phyloP scores from a whole-genome alignment of 2,113 vertebrate species.

The Chamaetylas fuelleborni region DNA sequence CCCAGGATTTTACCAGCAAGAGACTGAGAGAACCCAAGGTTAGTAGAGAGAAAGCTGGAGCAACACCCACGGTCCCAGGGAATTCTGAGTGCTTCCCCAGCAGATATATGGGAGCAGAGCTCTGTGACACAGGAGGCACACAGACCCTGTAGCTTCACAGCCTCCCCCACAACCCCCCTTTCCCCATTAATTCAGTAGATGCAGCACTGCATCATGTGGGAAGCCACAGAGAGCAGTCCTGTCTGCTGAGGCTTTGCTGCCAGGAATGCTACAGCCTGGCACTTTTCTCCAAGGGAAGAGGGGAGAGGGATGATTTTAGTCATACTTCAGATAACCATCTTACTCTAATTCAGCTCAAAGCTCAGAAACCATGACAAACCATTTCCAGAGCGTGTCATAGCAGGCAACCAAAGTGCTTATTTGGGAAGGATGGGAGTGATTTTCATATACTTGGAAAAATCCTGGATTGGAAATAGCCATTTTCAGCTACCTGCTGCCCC shows the following conservation, averaged over 20 bases:
- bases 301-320: not conserved
- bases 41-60: too few relatives aligned
- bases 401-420: not conserved
- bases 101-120: too few relatives aligned
- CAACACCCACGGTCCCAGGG: too few relatives aligned
- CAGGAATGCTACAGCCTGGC: not conserved
- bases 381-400: not conserved
- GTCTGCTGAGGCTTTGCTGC: not conserved
- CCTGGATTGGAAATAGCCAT: not conserved
- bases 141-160: too few relatives aligned
- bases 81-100: too few relatives aligned
- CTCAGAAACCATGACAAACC: not conserved
- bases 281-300: not conserved
- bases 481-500: not conserved
- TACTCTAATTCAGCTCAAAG: not conserved
- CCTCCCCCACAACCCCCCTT: too few relatives aligned
- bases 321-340: not conserved
- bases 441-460: not conserved
- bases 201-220: fast-evolving
- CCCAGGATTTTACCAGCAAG: too few relatives aligned
- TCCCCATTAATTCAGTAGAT: too few relatives aligned
- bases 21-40: too few relatives aligned
- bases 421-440: not conserved
- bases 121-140: too few relatives aligned
- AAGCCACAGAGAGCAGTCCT: not conserved